phyloP scores from a whole-genome alignment of 1,140 invertebrate species.

The Thereuonema tuberculata region DNA sequence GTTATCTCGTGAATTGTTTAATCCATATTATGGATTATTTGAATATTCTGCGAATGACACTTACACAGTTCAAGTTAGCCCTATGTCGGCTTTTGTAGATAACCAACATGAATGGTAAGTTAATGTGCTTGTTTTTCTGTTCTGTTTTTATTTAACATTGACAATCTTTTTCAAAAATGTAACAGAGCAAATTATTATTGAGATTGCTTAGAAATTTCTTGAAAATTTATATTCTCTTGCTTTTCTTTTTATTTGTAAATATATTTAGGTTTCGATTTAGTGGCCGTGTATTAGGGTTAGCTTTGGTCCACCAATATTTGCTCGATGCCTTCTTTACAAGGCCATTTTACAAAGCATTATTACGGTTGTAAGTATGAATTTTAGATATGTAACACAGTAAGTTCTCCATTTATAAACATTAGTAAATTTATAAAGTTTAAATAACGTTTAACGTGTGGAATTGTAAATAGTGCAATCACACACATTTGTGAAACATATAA shows the following conservation, averaged over 20 bases:
- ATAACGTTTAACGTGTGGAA: too few species aligned
- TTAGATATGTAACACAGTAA: too few species aligned
- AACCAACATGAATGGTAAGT: conserved; percentile 88
- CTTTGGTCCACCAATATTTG: conserved; percentile 89
- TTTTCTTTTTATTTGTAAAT: too few species aligned
- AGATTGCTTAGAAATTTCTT: too few species aligned
- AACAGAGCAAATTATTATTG: too few species aligned
- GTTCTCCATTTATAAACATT: too few species aligned
- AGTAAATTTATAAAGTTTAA: too few species aligned
- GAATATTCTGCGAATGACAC: conserved; percentile 97
- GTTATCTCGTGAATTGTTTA: conserved; percentile 87
- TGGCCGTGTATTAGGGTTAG: conserved; percentile 80
- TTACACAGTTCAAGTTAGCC: conserved; percentile 94
- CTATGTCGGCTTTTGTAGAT: conserved; percentile 95
- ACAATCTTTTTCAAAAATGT: neutral
- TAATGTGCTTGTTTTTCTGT: neutral
- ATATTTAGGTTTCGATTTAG: conserved; percentile 93
- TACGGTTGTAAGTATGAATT: conserved; percentile 53
- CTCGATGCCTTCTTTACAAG: conserved; percentile 94
- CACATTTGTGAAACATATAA: too few species aligned
- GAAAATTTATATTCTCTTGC: too few species aligned
- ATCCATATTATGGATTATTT: conserved; percentile 95
- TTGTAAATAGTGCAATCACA: too few species aligned
- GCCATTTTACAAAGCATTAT: conserved; percentile 88
- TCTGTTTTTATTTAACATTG: neutral